These are phyloP conservation scores for Alloplasta piceator DNA, from an alignment of 2,888 invertebrate genomes.

Conservation along the genomic window DNA sequence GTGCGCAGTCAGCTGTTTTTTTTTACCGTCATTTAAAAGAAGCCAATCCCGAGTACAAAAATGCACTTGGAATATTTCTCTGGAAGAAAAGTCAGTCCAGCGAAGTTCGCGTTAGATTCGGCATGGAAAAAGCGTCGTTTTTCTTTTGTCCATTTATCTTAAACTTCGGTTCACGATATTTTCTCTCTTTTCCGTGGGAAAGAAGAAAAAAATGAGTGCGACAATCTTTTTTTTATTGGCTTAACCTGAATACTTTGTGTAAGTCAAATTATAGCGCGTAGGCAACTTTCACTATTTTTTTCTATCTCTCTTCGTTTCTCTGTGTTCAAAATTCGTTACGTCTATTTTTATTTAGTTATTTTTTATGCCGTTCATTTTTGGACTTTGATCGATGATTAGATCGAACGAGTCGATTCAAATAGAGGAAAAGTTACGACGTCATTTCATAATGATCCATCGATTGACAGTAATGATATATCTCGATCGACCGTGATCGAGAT, in stretches of 20 bases:
- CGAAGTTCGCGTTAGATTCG: no score
- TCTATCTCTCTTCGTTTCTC: no score
- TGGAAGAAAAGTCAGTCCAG: no score
- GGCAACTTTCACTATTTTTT: constrained; percentile 27
- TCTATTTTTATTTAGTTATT: constrained; percentile 1
- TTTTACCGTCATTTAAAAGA: no score
- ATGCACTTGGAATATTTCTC: no score
- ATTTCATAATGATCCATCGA: neutral
- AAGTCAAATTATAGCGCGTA: constrained; percentile 21
- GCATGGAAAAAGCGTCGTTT: no score
- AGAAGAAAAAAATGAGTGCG: constrained; percentile 8
- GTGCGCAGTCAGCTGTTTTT: no score
- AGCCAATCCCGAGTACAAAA: no score
- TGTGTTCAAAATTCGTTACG: neutral
- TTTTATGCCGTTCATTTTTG: neutral
- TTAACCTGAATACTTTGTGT: constrained; percentile 37
- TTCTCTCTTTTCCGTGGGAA: neutral
- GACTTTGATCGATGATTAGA: neutral
- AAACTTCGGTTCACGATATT: constrained; percentile 12
- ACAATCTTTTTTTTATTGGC: constrained; percentile 21
- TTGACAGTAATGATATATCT: constrained; percentile 15
- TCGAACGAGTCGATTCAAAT: neutral
- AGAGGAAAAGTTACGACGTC: neutral
- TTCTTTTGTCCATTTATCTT: neutral
- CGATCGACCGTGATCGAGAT: neutral